phyloP scores from a whole-genome alignment of 2,888 invertebrate species.

The Cryptus armator region DNA sequence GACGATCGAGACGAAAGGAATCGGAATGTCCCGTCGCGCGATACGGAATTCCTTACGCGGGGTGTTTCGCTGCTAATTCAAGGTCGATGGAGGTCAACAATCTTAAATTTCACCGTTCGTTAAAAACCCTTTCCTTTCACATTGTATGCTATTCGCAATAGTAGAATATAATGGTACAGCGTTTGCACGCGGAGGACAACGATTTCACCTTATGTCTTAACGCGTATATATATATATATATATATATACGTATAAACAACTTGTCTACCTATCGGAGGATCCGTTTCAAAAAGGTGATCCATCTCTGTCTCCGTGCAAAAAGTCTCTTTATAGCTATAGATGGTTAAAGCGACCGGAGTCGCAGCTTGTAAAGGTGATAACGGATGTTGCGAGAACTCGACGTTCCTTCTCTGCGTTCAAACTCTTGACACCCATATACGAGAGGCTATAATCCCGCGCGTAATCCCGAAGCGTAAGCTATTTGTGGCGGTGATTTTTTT shows the following conservation, averaged over 20 bases:
- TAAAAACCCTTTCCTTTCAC: constrained; percentile 66
- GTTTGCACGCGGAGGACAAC: constrained; percentile 4
- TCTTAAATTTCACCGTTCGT: constrained; percentile 63
- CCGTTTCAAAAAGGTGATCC: not conserved
- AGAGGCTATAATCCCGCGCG: not conserved
- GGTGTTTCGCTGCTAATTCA: constrained; percentile 35
- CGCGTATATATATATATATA: not conserved
- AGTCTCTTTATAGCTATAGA: not conserved
- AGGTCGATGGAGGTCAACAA: constrained; percentile 73
- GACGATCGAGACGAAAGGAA: constrained; percentile 10
- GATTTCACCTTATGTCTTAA: not conserved
- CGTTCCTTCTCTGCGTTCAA: constrained; percentile 7
- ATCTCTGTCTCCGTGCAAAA: not conserved
- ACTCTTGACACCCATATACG: not conserved
- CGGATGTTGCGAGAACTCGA: constrained; percentile 14
- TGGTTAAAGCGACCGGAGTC: not conserved
- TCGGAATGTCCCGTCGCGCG: constrained; percentile 10
- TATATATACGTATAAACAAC: not conserved
- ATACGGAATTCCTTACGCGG: not conserved
- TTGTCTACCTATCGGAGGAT: not conserved
- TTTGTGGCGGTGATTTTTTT: too few relatives aligned
- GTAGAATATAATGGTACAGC: not conserved
- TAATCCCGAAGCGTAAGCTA: too few relatives aligned
- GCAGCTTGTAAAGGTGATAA: constrained; percentile 29
- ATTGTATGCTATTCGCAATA: not conserved